Base-by-base conservation (phyloP, 2,888 invertebrate species). In the Unio pictorum region DNA sequence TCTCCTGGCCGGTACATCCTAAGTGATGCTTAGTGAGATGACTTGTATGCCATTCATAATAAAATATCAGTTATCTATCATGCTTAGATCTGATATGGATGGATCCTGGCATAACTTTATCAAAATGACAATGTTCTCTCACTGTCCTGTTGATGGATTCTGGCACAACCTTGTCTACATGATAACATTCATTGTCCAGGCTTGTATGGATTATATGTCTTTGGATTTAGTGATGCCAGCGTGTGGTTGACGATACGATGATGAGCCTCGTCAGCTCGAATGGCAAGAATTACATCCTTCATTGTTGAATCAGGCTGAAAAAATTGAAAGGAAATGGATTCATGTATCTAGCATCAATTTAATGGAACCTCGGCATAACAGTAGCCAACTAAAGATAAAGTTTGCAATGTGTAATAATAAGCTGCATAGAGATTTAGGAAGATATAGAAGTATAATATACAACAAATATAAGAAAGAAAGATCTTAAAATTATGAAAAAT, bases 201-300 rank as follows among this genome's bases (percentile, higher is more conserved):
- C 66, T 85, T 83, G 73, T 87, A 88, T 7, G 88, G 88, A 72
- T 88, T 88, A 68, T 82, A 84, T 56, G 87, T 84, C 34, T 87
- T 83, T 4, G 79, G 73, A 61, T 86, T 85, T 77, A 89, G 69
- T 0, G 87, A 87, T 28, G 86, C 89, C 58, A 89, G 76, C 0
- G 87, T 89, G 75, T 89, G 89, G 76, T 89, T 89, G 55, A 89
- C 89, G n/a, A 86, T 75, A 61, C 89, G 79, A 71, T 89, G 89
- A 62, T 89, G 88, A 11, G 89, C 89, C 72, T 89, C 89, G 68
- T 89, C 89, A 0, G 89, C 89, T 55, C 89, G 74, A 8, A 89
- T 87, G 45, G 86, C 88, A 59, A 87, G 74, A 55, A 89, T 82
- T 8, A 89, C 87, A 70, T 89, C 88, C 34, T 78, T 77, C 85